Evolutionary conservation across 2,113 vertebrate genomes (phyloP).

Genomic region (Notarius lentiginosus): DNA sequence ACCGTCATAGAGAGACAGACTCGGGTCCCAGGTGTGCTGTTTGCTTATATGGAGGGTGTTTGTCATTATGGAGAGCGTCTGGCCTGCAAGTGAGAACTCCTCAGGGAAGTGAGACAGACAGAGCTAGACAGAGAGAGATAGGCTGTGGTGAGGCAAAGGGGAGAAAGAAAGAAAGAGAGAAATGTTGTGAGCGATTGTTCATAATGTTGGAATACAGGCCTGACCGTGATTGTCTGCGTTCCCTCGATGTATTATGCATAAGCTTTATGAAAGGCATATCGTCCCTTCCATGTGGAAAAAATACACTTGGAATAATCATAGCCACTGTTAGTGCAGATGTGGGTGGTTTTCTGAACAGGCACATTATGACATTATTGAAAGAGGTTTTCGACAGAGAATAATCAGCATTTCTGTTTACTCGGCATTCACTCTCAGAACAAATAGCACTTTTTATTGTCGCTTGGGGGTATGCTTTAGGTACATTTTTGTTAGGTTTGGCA

Average conservation of each 20-base stretch:
- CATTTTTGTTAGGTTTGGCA: neutral
- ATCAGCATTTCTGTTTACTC: neutral
- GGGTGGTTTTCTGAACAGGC: neutral
- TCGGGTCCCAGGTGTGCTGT: constrained; percentile 41
- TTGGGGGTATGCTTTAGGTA: neutral
- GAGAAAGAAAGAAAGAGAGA: neutral
- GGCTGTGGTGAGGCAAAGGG: neutral
- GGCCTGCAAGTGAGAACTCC: constrained; percentile 23
- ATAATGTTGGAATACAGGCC: neutral
- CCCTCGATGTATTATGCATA: neutral
- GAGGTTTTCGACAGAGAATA: neutral
- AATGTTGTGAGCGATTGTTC: neutral
- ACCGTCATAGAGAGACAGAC: constrained; percentile 31
- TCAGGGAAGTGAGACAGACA: constrained; percentile 39
- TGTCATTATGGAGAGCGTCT: constrained; percentile 45
- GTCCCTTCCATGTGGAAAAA: neutral
- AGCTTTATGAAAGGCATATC: neutral
- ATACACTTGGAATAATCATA: constrained; percentile 3
- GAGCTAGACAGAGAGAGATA: neutral
- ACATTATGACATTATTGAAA: neutral
- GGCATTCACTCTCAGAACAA: neutral
- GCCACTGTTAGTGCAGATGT: neutral
- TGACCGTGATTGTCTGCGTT: neutral
- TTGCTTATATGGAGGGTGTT: constrained; percentile 44
- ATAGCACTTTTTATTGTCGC: neutral